Evolutionary conservation across 2,113 vertebrate species (phyloP), one percentile per base, ranked within the genome.

Genomic region (Nymphicus hollandicus): DNA sequence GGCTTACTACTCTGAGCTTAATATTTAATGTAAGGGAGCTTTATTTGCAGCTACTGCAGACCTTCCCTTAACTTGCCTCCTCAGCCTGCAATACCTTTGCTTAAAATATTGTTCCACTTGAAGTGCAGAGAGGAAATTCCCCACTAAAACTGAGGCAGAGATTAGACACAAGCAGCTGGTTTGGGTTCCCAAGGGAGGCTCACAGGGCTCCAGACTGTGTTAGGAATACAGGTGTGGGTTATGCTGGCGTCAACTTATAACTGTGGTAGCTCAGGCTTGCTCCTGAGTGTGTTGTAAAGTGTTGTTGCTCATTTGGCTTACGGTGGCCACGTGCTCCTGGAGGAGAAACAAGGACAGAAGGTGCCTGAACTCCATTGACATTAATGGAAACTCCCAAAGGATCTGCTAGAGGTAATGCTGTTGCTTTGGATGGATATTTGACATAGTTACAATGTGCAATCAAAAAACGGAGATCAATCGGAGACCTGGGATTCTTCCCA

Each of bases 31-130:
- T 86, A 84, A 89, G 91, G 84, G 89, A 91, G 55, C 56, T 85
- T 81, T 73, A 81, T 88, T 93, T 93, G 60, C 81, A 95, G 89
- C 86, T 95, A 89, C 95, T 93, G 82, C 23, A 76, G 86, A 73
- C 73, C 77, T 87, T 92, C 89, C 83, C 65, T 95, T 86, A 55
- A 78, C 66, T 68, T 89, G 73, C 83, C 47, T 91, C 56, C 93
- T 80, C 56, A 79, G 39, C n/a, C 35, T 49, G 50, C 50, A 47
- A 43, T 47, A 50, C n/a, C n/a, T 95, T 91, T 88, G n/a, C 73
- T 69, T 92, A 69, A 93, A 95, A 91, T 78, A 55, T 12, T 95
- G 61, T 65, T 95, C 65, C 81, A 79, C 44, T 39, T 79, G 69
- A 86, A 88, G 35, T 14, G 56, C 69, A 78, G 77, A 73, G 46